A percentile compares a stretch with the other conserved stretches of the same genome.
Evolutionary conservation across 2,888 invertebrate species (phyloP).

Genomic region (Trissoscelio sp.): DNA sequence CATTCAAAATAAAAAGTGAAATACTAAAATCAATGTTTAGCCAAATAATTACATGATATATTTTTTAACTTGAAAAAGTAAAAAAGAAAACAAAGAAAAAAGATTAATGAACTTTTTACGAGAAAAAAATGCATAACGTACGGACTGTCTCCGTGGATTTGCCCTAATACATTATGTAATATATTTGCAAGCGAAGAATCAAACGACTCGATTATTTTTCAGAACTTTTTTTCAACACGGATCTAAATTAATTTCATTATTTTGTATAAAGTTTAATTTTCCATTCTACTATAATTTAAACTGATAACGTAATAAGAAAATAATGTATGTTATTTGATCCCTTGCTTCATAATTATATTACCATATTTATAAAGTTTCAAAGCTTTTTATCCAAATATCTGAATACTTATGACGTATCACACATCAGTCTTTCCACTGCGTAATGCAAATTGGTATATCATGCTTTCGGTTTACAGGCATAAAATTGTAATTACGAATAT

Average conservation of each 20-base stretch:
- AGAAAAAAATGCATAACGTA: too few relatives aligned
- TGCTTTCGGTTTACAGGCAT: conserved; percentile 42
- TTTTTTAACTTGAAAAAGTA: too few relatives aligned
- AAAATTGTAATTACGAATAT: conserved; percentile 30
- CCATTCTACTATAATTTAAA: neutral
- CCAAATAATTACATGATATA: too few relatives aligned
- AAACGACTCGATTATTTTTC: conserved; percentile 2
- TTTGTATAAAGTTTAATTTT: neutral
- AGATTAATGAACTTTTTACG: too few relatives aligned
- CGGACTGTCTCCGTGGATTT: too few relatives aligned
- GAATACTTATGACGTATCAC: conserved; percentile 64
- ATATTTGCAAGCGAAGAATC: conserved; percentile 36
- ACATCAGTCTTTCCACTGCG: conserved; percentile 66
- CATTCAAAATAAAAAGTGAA: too few relatives aligned
- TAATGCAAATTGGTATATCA: conserved; percentile 54
- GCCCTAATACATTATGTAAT: conserved; percentile 40
- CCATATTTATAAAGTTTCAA: conserved; percentile 46
- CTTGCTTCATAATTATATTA: conserved; percentile 46
- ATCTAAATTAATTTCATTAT: neutral
- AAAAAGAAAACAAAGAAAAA: too few relatives aligned
- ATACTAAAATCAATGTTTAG: too few relatives aligned
- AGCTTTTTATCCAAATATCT: conserved; percentile 52
- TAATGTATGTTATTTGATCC: conserved; percentile 2
- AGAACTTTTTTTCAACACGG: neutral
- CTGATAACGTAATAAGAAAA: neutral